phyloP scores from a whole-genome alignment of 2,797 vertebrate species.

The Myotis planiceps region DNA sequence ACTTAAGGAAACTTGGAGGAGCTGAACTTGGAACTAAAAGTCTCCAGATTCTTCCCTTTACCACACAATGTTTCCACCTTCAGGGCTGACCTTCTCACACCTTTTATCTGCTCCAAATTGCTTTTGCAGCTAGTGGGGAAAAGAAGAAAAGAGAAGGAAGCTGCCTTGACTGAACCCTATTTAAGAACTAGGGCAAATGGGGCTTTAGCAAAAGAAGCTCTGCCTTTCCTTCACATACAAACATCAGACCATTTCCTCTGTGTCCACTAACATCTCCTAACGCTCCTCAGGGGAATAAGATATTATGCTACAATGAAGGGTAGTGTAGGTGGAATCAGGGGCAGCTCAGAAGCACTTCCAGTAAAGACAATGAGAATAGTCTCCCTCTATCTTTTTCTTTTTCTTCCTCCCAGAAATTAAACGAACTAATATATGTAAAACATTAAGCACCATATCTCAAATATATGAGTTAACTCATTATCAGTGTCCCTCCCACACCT shows the following conservation, averaged over 20 bases:
- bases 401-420: background rate
- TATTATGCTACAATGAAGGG: background rate
- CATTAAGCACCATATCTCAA: background rate
- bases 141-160: background rate
- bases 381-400: background rate
- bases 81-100: background rate
- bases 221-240: constrained; percentile 12
- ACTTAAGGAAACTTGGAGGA: background rate
- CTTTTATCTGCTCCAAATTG: background rate
- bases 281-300: constrained; percentile 11
- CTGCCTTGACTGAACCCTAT: constrained; percentile 20
- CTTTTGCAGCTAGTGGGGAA: background rate
- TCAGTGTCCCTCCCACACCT: background rate
- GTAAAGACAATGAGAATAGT: background rate
- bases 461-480: background rate
- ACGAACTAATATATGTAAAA: background rate
- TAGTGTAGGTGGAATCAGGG: background rate
- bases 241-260: background rate
- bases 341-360: background rate
- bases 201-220: constrained; percentile 52
- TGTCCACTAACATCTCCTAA: background rate
- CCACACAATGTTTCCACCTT: background rate
- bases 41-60: background rate
- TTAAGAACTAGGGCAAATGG: constrained; percentile 60
- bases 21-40: background rate